Evolutionary conservation across 2,888 invertebrate genomes (phyloP).

Genomic region (Reticulitermes lucifugus): DNA sequence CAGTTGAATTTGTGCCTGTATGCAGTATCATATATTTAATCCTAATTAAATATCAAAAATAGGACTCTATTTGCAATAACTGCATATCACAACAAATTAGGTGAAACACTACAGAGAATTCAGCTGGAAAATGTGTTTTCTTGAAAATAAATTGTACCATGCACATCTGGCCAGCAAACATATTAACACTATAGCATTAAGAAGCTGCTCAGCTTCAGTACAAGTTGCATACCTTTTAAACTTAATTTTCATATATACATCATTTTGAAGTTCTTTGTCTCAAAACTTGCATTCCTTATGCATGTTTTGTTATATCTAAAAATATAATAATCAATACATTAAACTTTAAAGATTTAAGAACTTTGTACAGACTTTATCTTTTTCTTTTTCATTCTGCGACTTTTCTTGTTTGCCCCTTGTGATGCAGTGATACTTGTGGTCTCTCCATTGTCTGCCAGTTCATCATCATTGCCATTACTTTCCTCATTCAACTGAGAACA

Average conservation of each 20-base stretch:
- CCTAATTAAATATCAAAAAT: too few relatives aligned
- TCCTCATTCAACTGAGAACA: constrained; percentile 27
- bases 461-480: constrained; percentile 35
- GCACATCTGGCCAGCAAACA: too few relatives aligned
- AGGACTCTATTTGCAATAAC: too few relatives aligned
- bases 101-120: too few relatives aligned
- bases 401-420: constrained; percentile 28
- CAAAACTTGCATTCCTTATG: background rate
- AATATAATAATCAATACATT: background rate
- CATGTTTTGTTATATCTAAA: background rate
- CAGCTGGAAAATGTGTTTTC: too few relatives aligned
- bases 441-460: constrained; percentile 20
- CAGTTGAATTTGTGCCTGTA: too few relatives aligned
- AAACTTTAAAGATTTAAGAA: constrained; percentile 16
- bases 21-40: too few relatives aligned
- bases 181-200: too few relatives aligned
- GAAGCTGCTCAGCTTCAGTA: too few relatives aligned
- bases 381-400: constrained; percentile 45
- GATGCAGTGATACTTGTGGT: background rate
- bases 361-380: constrained; percentile 20
- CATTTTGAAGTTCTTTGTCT: background rate
- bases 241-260: background rate
- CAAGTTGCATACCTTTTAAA: too few relatives aligned
- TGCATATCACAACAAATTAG: too few relatives aligned
- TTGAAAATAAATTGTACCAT: too few relatives aligned